phyloP scores from a whole-genome alignment of 2,888 invertebrate species.

The Hirtodrosophila trivittata region DNA sequence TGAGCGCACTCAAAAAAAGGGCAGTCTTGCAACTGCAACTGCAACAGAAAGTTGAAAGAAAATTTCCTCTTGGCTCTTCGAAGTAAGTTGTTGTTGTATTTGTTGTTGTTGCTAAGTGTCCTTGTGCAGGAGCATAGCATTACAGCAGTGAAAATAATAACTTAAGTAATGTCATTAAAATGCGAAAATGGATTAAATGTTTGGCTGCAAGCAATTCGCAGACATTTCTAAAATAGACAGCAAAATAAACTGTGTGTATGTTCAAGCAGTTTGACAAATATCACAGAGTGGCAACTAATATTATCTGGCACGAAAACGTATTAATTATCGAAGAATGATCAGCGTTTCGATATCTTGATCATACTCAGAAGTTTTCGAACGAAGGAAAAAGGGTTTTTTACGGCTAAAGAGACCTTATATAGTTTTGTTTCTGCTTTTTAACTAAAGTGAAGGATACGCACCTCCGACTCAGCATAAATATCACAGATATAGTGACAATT shows the following conservation, averaged over 20 bases:
- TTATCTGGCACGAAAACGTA: too few species aligned
- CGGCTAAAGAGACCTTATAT: too few species aligned
- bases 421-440: too few species aligned
- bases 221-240: slow-evolving; percentile 15
- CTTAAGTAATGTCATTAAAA: slow-evolving; percentile 77
- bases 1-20: slow-evolving; percentile 17
- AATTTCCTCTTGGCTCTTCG: slow-evolving; percentile 53
- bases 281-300: too few species aligned
- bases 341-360: too few species aligned
- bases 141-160: slow-evolving; percentile 75
- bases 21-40: slow-evolving; percentile 36
- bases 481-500: too few species aligned
- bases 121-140: slow-evolving; percentile 64
- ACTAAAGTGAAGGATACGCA: too few species aligned
- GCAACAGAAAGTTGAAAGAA: slow-evolving; percentile 47
- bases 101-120: slow-evolving; percentile 33
- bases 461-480: too few species aligned
- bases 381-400: too few species aligned
- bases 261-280: too few species aligned
- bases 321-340: too few species aligned
- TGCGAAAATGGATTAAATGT: slow-evolving; percentile 71
- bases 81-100: slow-evolving; percentile 23
- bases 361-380: too few species aligned
- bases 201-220: slow-evolving; percentile 27
- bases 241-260: slow-evolving; percentile 13